Conservation (phyloP, 1,140 invertebrate species). For the Pseudomyrmex dendroicus region DNA sequence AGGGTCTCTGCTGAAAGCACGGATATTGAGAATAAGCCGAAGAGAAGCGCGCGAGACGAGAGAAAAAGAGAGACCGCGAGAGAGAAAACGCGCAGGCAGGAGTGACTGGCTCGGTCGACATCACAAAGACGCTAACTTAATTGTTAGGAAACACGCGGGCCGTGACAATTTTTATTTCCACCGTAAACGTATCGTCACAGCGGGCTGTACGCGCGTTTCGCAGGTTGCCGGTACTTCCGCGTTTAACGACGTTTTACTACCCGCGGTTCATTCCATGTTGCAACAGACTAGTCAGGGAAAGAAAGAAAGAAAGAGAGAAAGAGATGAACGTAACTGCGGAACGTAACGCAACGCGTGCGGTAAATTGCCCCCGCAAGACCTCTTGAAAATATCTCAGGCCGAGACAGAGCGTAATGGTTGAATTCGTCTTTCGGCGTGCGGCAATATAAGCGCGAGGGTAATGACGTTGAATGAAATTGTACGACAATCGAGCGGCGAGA, state of each 20-base stretch:
- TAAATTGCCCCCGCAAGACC: conserved; percentile 9
- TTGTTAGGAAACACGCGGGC: not conserved
- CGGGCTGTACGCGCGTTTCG: not conserved
- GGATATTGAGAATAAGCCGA: conserved; percentile 50
- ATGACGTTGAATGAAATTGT: conserved; percentile 14
- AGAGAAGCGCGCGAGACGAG: not conserved
- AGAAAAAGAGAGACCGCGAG: too few species aligned
- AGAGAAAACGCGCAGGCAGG: not conserved
- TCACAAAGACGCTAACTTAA: conserved; percentile 47
- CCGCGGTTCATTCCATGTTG: not conserved
- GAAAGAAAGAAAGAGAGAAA: not conserved
- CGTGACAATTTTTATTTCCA: conserved; percentile 42
- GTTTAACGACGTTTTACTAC: conserved; percentile 24
- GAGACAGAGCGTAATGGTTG: conserved; percentile 3
- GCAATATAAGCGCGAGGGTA: not conserved
- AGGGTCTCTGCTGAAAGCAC: conserved; percentile 31
- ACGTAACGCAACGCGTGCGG: conserved; percentile 20
- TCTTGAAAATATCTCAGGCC: conserved; percentile 18
- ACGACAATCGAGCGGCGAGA: conserved; percentile 9
- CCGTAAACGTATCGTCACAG: conserved; percentile 25
- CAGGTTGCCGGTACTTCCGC: conserved; percentile 2
- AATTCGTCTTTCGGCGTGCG: not conserved
- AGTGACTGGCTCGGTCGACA: conserved; percentile 4
- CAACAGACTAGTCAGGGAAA: not conserved
- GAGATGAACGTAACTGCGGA: not conserved